Conservation (phyloP, 2,113 vertebrate species). For the Nipponia nippon region DNA sequence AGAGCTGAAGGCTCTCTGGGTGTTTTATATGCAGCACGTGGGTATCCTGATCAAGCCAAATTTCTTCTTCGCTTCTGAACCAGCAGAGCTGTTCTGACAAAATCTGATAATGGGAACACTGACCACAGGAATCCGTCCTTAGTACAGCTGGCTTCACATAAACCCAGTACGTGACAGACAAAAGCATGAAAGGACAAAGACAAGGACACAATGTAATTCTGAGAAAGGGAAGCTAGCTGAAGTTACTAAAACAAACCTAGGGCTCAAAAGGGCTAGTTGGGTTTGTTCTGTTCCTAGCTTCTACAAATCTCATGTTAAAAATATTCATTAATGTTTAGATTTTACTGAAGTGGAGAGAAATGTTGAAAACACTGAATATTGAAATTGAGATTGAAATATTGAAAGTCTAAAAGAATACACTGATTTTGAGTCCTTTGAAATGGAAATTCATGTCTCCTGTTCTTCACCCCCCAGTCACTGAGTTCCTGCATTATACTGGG, state of each 20-base stretch:
- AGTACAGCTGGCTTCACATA: background rate
- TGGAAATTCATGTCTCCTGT: background rate
- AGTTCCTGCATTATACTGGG: background rate
- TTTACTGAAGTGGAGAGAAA: background rate
- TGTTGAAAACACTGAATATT: background rate
- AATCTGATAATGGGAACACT: background rate
- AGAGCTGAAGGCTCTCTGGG: background rate
- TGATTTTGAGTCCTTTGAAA: background rate
- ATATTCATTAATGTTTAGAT: background rate
- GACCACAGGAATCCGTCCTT: background rate
- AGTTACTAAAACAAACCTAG: background rate
- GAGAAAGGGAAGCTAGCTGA: background rate
- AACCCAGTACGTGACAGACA: background rate
- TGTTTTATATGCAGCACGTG: background rate
- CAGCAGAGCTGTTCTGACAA: background rate
- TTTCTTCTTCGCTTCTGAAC: background rate
- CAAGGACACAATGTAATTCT: background rate
- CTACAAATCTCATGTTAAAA: background rate
- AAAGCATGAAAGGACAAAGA: background rate
- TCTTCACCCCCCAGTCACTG: background rate
- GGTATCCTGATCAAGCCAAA: background rate
- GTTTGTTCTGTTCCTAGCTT: background rate
- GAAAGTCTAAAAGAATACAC: background rate
- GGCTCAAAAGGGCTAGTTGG: background rate
- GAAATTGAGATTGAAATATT: background rate